Percentiles rank a stretch among this genome's conserved stretches.
Evolutionary conservation across 2,113 vertebrate species (phyloP).

Genomic region (Stercorarius parasiticus): DNA sequence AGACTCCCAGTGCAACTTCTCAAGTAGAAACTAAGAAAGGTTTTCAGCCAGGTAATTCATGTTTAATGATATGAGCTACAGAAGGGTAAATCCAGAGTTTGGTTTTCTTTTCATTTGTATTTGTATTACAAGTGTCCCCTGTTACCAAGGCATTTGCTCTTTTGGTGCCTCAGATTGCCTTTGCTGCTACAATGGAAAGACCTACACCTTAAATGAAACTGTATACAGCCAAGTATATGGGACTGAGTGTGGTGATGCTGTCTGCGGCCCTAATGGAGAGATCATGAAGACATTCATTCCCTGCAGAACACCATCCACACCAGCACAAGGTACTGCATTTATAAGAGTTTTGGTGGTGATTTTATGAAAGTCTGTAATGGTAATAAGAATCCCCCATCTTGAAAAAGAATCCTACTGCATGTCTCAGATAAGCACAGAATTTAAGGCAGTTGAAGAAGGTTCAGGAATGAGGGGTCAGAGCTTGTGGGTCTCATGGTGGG

Average conservation of each 20-base stretch:
- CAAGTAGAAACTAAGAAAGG: neutral
- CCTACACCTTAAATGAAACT: conserved; percentile 71
- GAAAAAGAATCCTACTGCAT: neutral
- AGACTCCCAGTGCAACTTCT: neutral
- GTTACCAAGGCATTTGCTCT: neutral
- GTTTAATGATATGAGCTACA: neutral
- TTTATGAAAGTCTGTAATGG: neutral
- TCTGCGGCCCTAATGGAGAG: conserved; percentile 70
- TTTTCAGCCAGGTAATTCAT: neutral
- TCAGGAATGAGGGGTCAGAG: neutral
- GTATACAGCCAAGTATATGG: conserved; percentile 76
- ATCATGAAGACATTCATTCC: conserved; percentile 25
- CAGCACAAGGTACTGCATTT: conserved; percentile 37
- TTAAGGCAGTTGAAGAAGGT: neutral
- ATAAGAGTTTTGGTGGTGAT: neutral
- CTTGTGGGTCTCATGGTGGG: neutral
- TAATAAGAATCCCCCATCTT: neutral
- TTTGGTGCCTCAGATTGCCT: conserved; percentile 71
- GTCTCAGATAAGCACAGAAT: neutral
- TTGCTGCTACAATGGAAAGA: conserved; percentile 76
- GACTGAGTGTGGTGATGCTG: conserved; percentile 69
- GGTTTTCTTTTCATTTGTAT: neutral
- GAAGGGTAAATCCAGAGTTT: neutral
- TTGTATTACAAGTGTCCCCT: neutral
- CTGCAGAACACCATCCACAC: neutral